Base-by-base conservation (phyloP, 2,113 vertebrate species). In the Varanus salvator region DNA sequence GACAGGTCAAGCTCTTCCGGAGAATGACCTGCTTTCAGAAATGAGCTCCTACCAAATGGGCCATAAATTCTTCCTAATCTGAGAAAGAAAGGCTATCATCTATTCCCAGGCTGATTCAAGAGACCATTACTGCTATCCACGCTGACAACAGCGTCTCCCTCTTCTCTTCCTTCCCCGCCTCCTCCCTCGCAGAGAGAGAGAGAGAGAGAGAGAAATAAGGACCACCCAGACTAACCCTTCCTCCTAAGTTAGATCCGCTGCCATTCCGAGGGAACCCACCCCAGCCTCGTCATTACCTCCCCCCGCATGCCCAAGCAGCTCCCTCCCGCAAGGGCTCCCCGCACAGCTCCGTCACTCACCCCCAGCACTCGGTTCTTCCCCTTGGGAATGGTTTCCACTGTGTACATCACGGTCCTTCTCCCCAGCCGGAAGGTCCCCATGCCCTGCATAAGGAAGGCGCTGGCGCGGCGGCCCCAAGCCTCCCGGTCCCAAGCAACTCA, bases 401-500 rank as follows among this genome's bases (percentile, higher is more conserved):
- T 90, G 83, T 90, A 90, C 88, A 90, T 90, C 88, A 90, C 88
- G 31, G 74, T 78, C 75, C 88, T 90, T 85, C 83, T 85, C 64
- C 88, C 88, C 88, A 90, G 88, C 44, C 88, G 83, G 88, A 90
- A 85, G 75, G 75, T 90, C 88, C 88, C 88, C 88, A 90, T 90
- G 71, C 83, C 83, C 83, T 90, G 88, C 88, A 90, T 90, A 83
- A 54, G 88, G 64, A 85, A 80, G 66, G 54, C 71, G 83, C 75
- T 57, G 88, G 75, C 6, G 88, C 66, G 75, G 44, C 38, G 54
- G 64, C 74, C 85, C 75, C 64, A 34, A 34, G 75, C 50, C 75
- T 77, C 69, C n/a, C 6, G 74, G 60, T 52, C 74, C 74, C 82
- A 80, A 71, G 83, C 75, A 78, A 85, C 83, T 57, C 75, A 57